Evolutionary conservation across 1,140 invertebrate species (phyloP).

Genomic region (Conopomorpha cramerella): DNA sequence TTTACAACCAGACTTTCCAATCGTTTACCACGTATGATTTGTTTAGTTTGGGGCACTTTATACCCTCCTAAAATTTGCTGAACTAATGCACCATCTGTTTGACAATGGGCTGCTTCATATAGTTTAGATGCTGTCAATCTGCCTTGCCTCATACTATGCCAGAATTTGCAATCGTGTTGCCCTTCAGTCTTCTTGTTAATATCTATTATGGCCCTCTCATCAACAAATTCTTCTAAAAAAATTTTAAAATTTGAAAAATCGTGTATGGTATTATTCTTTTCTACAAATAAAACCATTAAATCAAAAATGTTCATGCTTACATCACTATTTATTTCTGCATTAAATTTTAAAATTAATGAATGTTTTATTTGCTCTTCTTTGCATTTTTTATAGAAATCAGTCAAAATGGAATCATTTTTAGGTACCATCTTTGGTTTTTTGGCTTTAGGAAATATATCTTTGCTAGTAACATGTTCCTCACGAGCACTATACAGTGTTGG

Average conservation of each 20-base stretch:
- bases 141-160: constrained; percentile 32
- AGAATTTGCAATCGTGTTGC: constrained; percentile 13
- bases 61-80: constrained; percentile 20
- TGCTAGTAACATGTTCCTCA: background rate
- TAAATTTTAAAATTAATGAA: constrained; percentile 2
- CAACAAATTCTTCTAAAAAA: background rate
- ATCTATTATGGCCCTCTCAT: background rate
- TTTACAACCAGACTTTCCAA: constrained; percentile 21
- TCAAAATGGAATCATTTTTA: constrained; percentile 1
- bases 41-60: constrained; percentile 17
- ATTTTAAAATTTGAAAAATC: constrained; percentile 1
- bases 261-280: background rate
- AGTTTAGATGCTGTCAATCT: constrained; percentile 39
- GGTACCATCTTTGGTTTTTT: background rate
- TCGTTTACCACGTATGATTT: constrained; percentile 21
- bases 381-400: constrained; percentile 1
- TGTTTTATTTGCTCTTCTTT: background rate
- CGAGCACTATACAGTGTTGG: background rate
- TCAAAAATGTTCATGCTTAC: background rate
- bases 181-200: constrained; percentile 12
- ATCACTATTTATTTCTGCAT: background rate
- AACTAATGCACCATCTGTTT: constrained; percentile 26
- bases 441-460: constrained; percentile 1
- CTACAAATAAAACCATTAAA: constrained; percentile 1
- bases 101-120: constrained; percentile 28